These are phyloP conservation scores for Garrulus glandarius DNA, from an alignment of 2,797 vertebrate species.

Conservation along the genomic window DNA sequence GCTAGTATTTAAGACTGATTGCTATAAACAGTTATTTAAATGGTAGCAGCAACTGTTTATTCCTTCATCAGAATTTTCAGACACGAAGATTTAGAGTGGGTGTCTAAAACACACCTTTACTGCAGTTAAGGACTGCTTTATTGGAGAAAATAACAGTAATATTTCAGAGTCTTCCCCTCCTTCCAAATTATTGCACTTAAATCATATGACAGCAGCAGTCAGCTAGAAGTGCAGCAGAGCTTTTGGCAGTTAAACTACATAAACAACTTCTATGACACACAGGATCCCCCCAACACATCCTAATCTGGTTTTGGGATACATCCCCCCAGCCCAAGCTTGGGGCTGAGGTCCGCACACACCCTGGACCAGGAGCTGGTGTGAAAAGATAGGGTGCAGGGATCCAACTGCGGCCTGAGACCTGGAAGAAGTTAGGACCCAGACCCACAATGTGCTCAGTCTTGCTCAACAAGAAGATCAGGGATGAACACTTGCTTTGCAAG, in stretches of 20 bases:
- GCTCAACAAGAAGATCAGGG: neutral
- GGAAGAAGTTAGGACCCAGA: neutral
- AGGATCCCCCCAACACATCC: neutral
- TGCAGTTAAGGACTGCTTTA: neutral
- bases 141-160: neutral
- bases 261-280: neutral
- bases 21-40: neutral
- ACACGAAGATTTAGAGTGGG: neutral
- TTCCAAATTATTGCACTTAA: neutral
- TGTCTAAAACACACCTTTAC: neutral
- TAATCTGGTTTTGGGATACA: neutral
- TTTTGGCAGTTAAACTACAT: neutral
- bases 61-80: neutral
- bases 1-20: neutral
- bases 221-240: neutral
- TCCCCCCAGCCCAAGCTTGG: neutral
- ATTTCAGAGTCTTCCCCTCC: neutral
- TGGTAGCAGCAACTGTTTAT: neutral
- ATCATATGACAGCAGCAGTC: neutral
- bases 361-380: neutral
- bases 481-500: neutral
- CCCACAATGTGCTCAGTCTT: neutral
- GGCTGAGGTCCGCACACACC: neutral
- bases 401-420: neutral
- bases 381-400: fast-evolving